These are phyloP conservation scores for Drosophila persimilis DNA, from an alignment of 1,140 invertebrate genomes.

Conservation along the genomic window DNA sequence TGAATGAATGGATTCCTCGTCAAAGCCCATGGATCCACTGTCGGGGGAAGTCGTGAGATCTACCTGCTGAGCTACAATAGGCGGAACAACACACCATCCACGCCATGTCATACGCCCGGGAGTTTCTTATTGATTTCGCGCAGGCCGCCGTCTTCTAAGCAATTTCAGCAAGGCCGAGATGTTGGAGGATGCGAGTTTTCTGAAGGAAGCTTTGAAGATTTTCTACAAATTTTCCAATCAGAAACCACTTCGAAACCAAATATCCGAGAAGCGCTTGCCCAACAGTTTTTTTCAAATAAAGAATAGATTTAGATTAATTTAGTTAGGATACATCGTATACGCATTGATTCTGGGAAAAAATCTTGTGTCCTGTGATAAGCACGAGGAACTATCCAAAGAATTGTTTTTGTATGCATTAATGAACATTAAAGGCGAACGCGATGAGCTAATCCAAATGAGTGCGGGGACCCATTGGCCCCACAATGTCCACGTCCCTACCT, in stretches of 20 bases:
- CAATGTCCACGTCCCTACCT: slow-evolving; percentile 51
- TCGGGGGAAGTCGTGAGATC: neutral
- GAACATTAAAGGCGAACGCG: neutral
- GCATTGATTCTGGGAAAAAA: too few relatives aligned
- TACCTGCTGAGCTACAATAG: slow-evolving; percentile 32
- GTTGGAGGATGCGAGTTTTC: neutral
- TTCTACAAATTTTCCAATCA: slow-evolving; percentile 18
- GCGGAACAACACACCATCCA: slow-evolving; percentile 36
- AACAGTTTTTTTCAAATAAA: slow-evolving; percentile 38
- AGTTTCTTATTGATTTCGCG: slow-evolving; percentile 58
- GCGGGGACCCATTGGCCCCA: slow-evolving; percentile 29
- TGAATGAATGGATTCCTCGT: slow-evolving; percentile 25
- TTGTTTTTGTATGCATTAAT: neutral
- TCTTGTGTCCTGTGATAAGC: neutral
- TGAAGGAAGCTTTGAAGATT: slow-evolving; percentile 3
- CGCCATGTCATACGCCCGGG: slow-evolving; percentile 6
- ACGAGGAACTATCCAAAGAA: neutral
- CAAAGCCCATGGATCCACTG: neutral
- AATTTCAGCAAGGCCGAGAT: slow-evolving; percentile 26
- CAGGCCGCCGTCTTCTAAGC: slow-evolving; percentile 37
- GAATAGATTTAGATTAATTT: too few relatives aligned
- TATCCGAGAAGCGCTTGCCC: slow-evolving; percentile 2
- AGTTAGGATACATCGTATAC: too few relatives aligned
- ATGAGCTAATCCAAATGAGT: slow-evolving; percentile 30
- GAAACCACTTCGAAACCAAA: neutral